A percentile compares a stretch with the other conserved stretches of the same genome.
These are phyloP conservation scores for Ailuropoda melanoleuca DNA, from an alignment of 2,113 vertebrate genomes.

Conservation along the genomic window DNA sequence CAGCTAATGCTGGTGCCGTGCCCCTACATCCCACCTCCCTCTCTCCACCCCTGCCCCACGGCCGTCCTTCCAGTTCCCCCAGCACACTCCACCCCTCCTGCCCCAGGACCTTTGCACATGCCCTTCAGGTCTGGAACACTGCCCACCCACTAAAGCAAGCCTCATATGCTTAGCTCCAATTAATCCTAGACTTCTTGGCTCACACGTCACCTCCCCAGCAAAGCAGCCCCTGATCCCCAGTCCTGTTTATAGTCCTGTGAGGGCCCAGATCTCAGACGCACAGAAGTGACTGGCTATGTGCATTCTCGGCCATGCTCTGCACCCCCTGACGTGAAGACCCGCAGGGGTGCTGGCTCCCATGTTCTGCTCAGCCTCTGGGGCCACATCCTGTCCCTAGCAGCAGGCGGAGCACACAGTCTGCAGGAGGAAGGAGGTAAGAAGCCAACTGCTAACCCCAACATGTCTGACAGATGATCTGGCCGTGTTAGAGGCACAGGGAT, in stretches of 20 bases:
- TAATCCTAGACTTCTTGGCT: neutral
- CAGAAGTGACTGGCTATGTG: fast-evolving
- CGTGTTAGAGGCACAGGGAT: neutral
- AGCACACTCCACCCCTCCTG: neutral
- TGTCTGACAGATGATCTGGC: neutral
- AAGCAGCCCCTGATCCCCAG: fast-evolving
- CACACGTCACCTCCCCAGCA: neutral
- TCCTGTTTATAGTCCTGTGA: fast-evolving
- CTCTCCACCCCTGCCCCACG: neutral
- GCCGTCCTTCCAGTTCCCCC: neutral
- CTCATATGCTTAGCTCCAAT: too few relatives aligned
- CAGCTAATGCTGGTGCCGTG: fast-evolving
- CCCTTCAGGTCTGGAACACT: fast-evolving
- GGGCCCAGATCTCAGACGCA: fast-evolving
- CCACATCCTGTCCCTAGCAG: neutral
- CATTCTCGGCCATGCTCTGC: neutral
- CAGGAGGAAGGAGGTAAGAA: neutral
- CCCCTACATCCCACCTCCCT: neutral
- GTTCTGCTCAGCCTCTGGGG: neutral
- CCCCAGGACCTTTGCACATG: neutral
- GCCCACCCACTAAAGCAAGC: neutral
- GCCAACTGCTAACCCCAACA: neutral
- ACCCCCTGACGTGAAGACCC: fast-evolving
- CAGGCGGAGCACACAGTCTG: too few relatives aligned
- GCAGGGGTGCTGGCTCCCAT: neutral